Percentiles rank a stretch among this genome's conserved stretches.
Evolutionary conservation across 2,797 vertebrate species (phyloP).

Genomic region (Pteropus rufus): DNA sequence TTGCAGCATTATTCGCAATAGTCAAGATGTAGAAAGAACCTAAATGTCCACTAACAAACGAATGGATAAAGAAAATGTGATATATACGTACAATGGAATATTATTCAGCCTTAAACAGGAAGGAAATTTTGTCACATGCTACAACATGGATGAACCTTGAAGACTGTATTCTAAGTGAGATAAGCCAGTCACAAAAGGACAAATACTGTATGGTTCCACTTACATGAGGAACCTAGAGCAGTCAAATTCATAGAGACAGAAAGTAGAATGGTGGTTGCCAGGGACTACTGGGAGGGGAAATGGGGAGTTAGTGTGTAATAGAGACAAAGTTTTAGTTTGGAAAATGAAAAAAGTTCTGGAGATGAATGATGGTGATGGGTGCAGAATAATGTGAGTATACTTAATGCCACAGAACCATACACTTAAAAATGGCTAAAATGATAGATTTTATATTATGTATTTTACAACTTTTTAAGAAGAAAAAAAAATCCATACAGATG

Average conservation of each 20-base stretch:
- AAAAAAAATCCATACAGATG: neutral
- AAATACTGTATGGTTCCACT: neutral
- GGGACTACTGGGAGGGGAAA: accelerated
- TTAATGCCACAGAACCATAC: neutral
- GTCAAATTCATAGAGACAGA: too few species aligned
- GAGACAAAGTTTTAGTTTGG: neutral
- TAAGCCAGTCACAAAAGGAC: neutral
- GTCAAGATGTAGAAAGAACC: neutral
- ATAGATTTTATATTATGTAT: neutral
- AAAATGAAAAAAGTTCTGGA: neutral
- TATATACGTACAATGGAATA: too few species aligned
- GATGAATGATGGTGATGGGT: accelerated
- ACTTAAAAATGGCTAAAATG: neutral
- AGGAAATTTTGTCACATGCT: neutral
- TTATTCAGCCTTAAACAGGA: neutral
- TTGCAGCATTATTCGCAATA: neutral
- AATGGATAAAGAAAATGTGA: neutral
- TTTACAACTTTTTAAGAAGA: neutral
- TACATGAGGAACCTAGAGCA: neutral
- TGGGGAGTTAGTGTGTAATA: neutral
- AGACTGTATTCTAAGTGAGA: neutral
- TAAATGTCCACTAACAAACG: neutral
- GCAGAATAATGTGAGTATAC: neutral
- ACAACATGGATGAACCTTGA: neutral
- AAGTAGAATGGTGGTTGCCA: neutral